A percentile compares a stretch with the other conserved stretches of the same genome.
These are phyloP conservation scores for Lagopus muta DNA, from an alignment of 2,113 vertebrate species.

Conservation along the genomic window DNA sequence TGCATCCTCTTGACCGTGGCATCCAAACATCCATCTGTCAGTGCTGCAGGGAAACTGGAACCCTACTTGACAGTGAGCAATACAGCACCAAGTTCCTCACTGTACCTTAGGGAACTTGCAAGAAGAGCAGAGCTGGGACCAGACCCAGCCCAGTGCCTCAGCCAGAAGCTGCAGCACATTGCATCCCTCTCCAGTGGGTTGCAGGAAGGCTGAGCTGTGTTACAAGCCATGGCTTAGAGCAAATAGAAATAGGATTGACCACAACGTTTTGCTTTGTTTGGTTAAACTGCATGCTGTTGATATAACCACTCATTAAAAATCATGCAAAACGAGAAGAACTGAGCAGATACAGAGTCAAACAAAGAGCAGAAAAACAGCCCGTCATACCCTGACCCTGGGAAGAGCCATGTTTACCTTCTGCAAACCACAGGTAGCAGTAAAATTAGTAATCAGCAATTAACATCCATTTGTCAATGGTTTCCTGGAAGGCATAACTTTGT, in stretches of 20 bases:
- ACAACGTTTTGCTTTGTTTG: not conserved
- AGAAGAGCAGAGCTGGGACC: not conserved
- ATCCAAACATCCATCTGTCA: not conserved
- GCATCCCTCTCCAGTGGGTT: not conserved
- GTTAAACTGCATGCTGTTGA: not conserved
- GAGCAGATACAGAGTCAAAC: not conserved
- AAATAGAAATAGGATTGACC: not conserved
- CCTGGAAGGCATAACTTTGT: conserved; percentile 45
- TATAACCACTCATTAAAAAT: not conserved
- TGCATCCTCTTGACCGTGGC: not conserved
- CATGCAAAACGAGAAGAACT: not conserved
- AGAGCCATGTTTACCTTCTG: conserved; percentile 43
- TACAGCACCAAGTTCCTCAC: not conserved
- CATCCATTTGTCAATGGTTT: conserved; percentile 55
- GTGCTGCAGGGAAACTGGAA: fast-evolving
- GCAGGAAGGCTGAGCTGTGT: not conserved
- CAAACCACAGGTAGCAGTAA: conserved; percentile 67
- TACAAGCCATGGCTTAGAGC: not conserved
- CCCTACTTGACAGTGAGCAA: not conserved
- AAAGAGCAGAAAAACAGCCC: conserved; percentile 40
- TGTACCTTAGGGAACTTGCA: not conserved
- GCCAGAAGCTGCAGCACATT: not conserved
- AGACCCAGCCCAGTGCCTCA: not conserved
- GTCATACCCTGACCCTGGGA: not conserved
- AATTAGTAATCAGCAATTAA: conserved; percentile 69